Evolutionary conservation across 2,888 invertebrate genomes (phyloP).

Genomic region (Tanypteryx hageni): DNA sequence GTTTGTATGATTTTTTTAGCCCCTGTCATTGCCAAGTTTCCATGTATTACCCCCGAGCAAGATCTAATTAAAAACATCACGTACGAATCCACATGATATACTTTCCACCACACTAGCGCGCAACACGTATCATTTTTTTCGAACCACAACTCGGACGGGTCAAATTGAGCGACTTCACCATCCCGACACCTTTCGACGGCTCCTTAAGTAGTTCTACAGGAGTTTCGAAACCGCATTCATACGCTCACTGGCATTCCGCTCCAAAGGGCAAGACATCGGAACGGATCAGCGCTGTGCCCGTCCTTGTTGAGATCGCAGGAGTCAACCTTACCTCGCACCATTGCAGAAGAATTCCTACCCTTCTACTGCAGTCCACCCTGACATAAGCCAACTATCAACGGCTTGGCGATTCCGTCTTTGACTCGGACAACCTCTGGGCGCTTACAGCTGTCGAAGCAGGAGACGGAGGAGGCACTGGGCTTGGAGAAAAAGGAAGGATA

Average conservation of each 20-base stretch:
- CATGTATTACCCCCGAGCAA: neutral
- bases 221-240: conserved; percentile 17
- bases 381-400: neutral
- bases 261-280: conserved; percentile 3
- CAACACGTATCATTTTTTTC: neutral
- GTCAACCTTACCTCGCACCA: neutral
- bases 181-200: conserved; percentile 34
- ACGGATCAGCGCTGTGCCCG: neutral
- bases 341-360: neutral
- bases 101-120: neutral
- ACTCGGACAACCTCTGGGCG: conserved; percentile 13
- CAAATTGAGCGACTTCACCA: neutral
- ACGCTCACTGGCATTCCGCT: neutral
- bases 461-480: neutral
- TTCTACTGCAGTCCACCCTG: neutral
- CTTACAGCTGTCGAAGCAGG: conserved; percentile 19
- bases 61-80: conserved; percentile 24
- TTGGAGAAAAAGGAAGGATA: neutral
- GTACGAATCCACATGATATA: neutral
- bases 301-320: conserved; percentile 20
- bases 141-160: neutral
- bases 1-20: neutral
- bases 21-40: neutral
- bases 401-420: neutral
- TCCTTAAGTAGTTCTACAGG: conserved; percentile 42